These are phyloP conservation scores for Caenorhabditis sinica DNA, from an alignment of 2,888 invertebrate genomes.

Conservation along the genomic window DNA sequence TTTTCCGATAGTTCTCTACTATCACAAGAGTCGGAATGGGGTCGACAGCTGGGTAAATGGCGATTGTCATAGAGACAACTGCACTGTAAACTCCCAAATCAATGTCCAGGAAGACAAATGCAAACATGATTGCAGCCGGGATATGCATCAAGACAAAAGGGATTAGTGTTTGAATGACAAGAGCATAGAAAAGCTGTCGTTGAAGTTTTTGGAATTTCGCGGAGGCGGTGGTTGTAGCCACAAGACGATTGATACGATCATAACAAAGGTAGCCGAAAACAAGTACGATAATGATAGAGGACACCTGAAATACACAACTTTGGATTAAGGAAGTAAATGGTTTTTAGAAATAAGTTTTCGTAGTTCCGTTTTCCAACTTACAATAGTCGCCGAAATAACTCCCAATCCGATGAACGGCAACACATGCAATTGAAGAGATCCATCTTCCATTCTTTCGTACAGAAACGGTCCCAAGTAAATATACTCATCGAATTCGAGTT, in stretches of 20 bases:
- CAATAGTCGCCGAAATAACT: constrained; percentile 45
- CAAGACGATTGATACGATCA: constrained; percentile 35
- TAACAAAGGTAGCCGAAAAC: constrained; percentile 47
- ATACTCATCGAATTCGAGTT: constrained; percentile 22
- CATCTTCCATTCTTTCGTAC: constrained; percentile 31
- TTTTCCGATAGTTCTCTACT: constrained; percentile 41
- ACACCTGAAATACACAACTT: constrained; percentile 21
- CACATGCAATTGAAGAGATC: constrained; percentile 5
- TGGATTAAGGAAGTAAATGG: neutral
- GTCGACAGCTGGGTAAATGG: constrained; percentile 46
- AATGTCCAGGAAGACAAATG: constrained; percentile 39
- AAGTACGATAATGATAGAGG: constrained; percentile 39
- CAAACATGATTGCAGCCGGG: constrained; percentile 43
- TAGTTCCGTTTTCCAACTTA: constrained; percentile 5
- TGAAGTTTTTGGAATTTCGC: constrained; percentile 44
- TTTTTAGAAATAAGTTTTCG: neutral
- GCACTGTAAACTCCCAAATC: constrained; percentile 55
- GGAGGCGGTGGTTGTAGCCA: constrained; percentile 24
- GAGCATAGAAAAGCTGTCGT: constrained; percentile 46
- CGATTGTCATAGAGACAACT: constrained; percentile 51
- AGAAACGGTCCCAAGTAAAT: constrained; percentile 35
- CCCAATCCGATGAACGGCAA: constrained; percentile 42
- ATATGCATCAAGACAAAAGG: constrained; percentile 51
- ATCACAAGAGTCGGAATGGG: constrained; percentile 45
- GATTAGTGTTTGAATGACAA: constrained; percentile 50